Base-by-base conservation (phyloP, 2,888 invertebrate species). In the Tigriopus californicus region DNA sequence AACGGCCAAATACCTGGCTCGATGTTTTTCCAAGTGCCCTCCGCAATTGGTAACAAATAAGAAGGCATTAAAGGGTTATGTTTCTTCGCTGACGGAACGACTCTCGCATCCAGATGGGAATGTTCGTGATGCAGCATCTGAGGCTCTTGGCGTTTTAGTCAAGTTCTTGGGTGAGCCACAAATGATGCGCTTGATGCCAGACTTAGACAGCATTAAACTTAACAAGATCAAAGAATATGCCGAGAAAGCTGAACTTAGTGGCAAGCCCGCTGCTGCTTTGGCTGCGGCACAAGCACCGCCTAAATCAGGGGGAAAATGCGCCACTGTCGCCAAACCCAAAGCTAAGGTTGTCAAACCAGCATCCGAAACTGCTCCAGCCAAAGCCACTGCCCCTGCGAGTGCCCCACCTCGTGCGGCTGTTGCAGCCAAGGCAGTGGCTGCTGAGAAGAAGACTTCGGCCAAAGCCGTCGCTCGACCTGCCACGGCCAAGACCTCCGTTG, bases 221-320 rank as follows among this genome's bases (percentile, higher is more conserved):
- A 79, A 81, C 51, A 97, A 94, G 75, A 84, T 97, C 52, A 90
- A 89, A 71, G 97, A 97, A 70, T 86, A 80, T 67, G 83, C 84
- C 65, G 92, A 95, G 56, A 94, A 92, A 72, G 91, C 91, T 41
- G 86, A 88, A 56, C 84, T 90, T 1, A 56, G 20, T n/a, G 58
- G 58, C 3, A 51, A 58, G 51, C 15, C 56, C 8, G 41, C 18
- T 15, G n/a, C 40, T 1, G 20, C 18, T 20, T 12, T 40, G 8
- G 25, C 22, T 8, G 33, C 25, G 13, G n/a, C 15, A 15, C 42
- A 49, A 20, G 24, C 59, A n/a, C 22, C 24, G 4, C 24, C 52
- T 5, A 15, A 25, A 13, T 12, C 60, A 15, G 49, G 49, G 13
- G 49, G 49, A 11, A 24, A 18, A 6, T 20, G n/a, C 10, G 25